Evolutionary conservation across 2,888 invertebrate genomes (phyloP).

Genomic region (Nemoura dubitans): DNA sequence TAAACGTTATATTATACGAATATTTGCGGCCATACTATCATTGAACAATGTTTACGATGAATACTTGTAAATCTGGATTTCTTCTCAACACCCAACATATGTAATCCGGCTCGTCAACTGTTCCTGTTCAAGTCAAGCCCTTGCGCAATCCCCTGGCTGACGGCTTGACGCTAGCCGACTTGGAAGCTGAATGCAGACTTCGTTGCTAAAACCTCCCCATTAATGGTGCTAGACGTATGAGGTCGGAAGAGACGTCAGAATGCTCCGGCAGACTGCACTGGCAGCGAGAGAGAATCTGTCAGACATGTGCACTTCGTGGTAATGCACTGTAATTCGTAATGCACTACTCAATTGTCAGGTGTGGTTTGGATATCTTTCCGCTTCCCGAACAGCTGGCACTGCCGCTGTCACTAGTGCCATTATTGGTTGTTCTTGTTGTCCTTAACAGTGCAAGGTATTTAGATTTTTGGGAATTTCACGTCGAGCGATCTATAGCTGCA

Average conservation of each 20-base stretch:
- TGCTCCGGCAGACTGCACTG: not conserved
- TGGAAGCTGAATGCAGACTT: not conserved
- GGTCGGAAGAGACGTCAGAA: not conserved
- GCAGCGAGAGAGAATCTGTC: not conserved
- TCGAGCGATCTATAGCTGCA: not conserved
- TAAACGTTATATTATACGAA: not conserved
- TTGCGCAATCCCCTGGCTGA: not conserved
- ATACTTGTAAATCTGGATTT: no score
- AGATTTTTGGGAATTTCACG: not conserved
- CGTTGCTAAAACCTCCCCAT: not conserved
- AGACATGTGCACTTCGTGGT: not conserved
- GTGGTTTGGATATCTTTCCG: not conserved
- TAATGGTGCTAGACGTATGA: not conserved
- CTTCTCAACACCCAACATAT: no score
- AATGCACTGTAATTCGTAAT: not conserved
- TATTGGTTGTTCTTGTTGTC: not conserved
- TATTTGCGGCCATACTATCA: not conserved
- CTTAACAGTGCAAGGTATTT: not conserved
- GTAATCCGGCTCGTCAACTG: not conserved
- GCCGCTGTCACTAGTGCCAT: not conserved
- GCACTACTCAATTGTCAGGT: constrained; percentile 12
- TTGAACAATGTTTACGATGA: no score
- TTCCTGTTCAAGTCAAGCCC: not conserved
- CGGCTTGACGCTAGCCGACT: not conserved
- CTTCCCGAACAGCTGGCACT: not conserved